Base-by-base conservation (phyloP, 2,888 invertebrate genomes). In the Thyatira batis region DNA sequence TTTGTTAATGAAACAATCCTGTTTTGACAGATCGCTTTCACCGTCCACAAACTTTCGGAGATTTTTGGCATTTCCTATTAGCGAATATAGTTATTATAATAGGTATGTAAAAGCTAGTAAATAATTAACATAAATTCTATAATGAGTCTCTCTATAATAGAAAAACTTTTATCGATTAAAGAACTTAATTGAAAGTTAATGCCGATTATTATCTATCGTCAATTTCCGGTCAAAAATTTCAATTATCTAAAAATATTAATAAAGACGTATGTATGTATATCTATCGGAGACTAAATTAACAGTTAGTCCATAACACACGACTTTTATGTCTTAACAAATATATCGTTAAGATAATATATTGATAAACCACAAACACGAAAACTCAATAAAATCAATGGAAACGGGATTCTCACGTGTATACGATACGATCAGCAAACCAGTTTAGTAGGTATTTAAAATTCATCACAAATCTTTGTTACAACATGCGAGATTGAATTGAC, bases 401-500 rank as follows among this genome's bases (percentile, higher is more conserved):
- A 39, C 39, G 39, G 39, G 13, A 39, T 39, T 39, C 39, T 17
- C 39, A 39, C 17, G 39, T 39, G 39, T 17, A 39, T 39, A 17
- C 39, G 39, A 39, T 39, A 17, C 17, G 5, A 39, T 39, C 39
- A 39, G 6, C n/a, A 39, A 39, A 39, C 39, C 39, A 17, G 39
- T 39, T 39, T 17, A 2, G 39, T 17, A 17, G 17, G 17, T 39
- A 17, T 39, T 46, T 46, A 25, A 23, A 23, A 46, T 27, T 46
- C 46, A 46, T 46, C 46, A 25, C 25, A 46, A 46, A 46, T 46
- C 46, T 46, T 51, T 45, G 43, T 52, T 44, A 13, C 13, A 33
- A 33, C 17, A 17, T 39, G 8, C 39, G 8, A 39, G 8, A 39
- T 17, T 17, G 8, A 17, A 2, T 2, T 39, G 5, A 39, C 13